Evolutionary conservation across 2,888 invertebrate species (phyloP), one percentile per base, ranked within the genome.

Genomic region (Nymphalis polychloros): DNA sequence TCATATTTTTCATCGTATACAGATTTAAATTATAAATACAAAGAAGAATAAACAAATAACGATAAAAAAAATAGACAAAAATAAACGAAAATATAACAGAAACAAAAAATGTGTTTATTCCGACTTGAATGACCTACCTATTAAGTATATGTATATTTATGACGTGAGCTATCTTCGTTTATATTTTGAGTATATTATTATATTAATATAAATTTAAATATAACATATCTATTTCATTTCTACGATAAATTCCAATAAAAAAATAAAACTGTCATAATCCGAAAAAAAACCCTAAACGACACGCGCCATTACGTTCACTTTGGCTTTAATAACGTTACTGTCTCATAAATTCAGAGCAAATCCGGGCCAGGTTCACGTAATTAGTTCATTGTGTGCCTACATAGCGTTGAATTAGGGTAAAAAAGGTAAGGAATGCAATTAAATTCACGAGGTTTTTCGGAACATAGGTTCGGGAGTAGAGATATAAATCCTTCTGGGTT

Each of bases 291-390:
- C 76, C 74, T 77, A 69, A 72, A 77, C 70, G 68, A 63, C 63
- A 63, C 71, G 70, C 68, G 69, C 77, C 77, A 79, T 80, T 80
- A 78, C 72, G 69, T 73, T 66, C 77, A 78, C 79, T 82, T 81
- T 76, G 73, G 73, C 73, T 77, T 78, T 79, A 82, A 83, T 80
- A 78, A 77, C 76, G 74, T 74, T 76, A 75, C 75, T 79, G 76
- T 72, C 80, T 75, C 82, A 78, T 83, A 84, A 83, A 83, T 82
- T 79, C 74, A 71, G 73, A 73, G 60, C 69, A 71, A 63, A 72
- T 67, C 68, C 69, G 65, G 60, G 66, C 72, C 74, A 72, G 71
- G 73, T 73, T 71, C 72, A 63, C 72, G 70, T 82, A 82, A 83
- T 82, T 81, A 81, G 78, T 78, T 76, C 70, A 73, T 74, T 73